Base-by-base conservation (phyloP, 2,113 vertebrate species). In the Forbesichthys agassizii region DNA sequence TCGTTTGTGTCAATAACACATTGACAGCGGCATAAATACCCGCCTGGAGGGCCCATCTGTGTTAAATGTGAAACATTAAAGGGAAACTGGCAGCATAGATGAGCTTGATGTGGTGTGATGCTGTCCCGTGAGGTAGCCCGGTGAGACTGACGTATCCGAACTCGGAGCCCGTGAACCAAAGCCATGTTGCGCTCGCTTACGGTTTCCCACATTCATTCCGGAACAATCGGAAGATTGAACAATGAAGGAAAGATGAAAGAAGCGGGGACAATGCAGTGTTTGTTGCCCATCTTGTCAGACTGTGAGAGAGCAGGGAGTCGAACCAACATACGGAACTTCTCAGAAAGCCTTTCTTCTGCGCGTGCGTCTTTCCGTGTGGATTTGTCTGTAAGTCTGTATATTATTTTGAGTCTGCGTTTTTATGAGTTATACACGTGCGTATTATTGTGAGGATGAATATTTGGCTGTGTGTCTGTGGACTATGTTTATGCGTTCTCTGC, bases 1-100 rank as follows among this genome's bases (percentile, higher is more conserved):
- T 83, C 20, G 66, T 84, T 84, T 80, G 71, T 72, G 83, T 85
- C 86, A 68, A 79, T 86, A 81, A 77, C 51, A 61, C 86, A 84
- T 86, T 73, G 84, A 87, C 86, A 53, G 68, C 49, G 5, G 54
- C 54, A 52, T 75, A 71, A 84, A 80, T 77, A 81, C 80, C 69
- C 80, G 83, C 75, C 77, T 16, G 69, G 61, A 71, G 81, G 27
- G 78, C 76, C 80, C 18, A 71, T 80, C 71, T 83, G 69, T 64
- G 69, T 81, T 70, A 77, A 80, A 74, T 66, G 75, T 59, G 66
- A 80, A 84, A 78, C 75, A 80, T 87, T 72, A 68, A 71, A n/a
- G 42, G 46, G 14, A 70, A 68, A 68, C 59, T 58, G 64, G 66
- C 65, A 4, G 48, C 59, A 4, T 65, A 0, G 55, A 33, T 0